phyloP scores from a whole-genome alignment of 2,888 invertebrate genomes.

The Thecocarcelia acutangulata region DNA sequence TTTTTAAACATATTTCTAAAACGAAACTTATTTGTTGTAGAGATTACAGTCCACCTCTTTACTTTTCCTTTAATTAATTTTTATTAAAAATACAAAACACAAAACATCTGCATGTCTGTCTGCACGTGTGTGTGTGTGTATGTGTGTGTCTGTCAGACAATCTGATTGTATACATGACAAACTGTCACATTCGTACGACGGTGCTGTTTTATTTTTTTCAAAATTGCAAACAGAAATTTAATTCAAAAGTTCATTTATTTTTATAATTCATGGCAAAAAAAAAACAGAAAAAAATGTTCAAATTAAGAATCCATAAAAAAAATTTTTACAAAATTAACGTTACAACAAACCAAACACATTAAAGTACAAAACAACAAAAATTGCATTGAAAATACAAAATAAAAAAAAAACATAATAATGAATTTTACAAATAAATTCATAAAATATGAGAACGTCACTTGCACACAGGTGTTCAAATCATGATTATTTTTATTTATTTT shows the following conservation, averaged over 20 bases:
- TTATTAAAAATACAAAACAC: slow-evolving; percentile 21
- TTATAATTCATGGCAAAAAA: slow-evolving; percentile 40
- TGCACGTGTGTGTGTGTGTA: no score
- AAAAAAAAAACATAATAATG: no score
- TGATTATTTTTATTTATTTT: slow-evolving; percentile 52
- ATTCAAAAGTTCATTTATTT: slow-evolving; percentile 56
- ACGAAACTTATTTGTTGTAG: slow-evolving; percentile 5
- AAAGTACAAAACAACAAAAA: background rate
- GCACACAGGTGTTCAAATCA: slow-evolving; percentile 68
- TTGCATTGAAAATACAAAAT: slow-evolving; percentile 32
- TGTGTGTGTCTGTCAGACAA: slow-evolving; percentile 25
- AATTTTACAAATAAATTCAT: slow-evolving; percentile 44
- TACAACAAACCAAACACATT: slow-evolving; percentile 31
- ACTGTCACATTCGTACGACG: slow-evolving; percentile 45
- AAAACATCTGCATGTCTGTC: slow-evolving; percentile 27
- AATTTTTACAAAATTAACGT: slow-evolving; percentile 31
- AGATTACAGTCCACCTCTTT: background rate
- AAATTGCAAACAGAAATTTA: slow-evolving; percentile 30
- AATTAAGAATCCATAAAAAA: slow-evolving; percentile 56
- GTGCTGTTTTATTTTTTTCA: background rate
- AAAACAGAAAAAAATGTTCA: slow-evolving; percentile 54
- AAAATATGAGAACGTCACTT: slow-evolving; percentile 63
- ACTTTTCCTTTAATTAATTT: slow-evolving; percentile 41
- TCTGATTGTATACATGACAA: slow-evolving; percentile 39
- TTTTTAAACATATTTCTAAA: background rate